Evolutionary conservation across 2,888 invertebrate species (phyloP).

Genomic region (Limnephilus rhombicus): DNA sequence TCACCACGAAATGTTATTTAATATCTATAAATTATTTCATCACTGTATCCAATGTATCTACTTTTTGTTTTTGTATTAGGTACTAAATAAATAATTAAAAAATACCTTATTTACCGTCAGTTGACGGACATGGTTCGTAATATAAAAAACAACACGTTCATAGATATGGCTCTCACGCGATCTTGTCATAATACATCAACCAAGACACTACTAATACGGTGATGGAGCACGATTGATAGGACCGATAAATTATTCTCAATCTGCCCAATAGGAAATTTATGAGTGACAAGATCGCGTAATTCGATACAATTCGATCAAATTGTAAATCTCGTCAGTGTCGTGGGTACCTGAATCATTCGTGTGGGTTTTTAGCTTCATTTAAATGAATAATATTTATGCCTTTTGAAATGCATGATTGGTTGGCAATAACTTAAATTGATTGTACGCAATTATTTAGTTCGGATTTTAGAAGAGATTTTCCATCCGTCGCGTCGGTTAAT

Average conservation of each 20-base stretch:
- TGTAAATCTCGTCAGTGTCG: neutral
- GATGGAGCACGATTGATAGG: slow-evolving; percentile 29
- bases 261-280: neutral
- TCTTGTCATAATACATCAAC: slow-evolving; percentile 41
- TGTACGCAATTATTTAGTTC: no score
- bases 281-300: neutral
- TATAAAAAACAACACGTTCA: neutral
- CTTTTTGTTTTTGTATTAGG: no score
- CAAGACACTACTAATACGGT: slow-evolving; percentile 21
- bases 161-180: slow-evolving; percentile 38
- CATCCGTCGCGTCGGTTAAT: no score
- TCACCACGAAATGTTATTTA: no score
- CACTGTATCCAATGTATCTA: no score
- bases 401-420: neutral
- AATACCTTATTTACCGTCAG: neutral
- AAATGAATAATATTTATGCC: neutral
- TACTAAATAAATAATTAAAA: no score
- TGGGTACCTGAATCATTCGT: neutral
- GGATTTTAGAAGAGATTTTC: no score
- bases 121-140: neutral
- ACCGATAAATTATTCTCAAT: slow-evolving; percentile 14
- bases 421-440: neutral
- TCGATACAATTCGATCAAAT: neutral
- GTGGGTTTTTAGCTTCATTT: neutral
- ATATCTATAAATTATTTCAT: no score